Conservation (phyloP, 2,797 vertebrate genomes). For the Bufotes viridis region DNA sequence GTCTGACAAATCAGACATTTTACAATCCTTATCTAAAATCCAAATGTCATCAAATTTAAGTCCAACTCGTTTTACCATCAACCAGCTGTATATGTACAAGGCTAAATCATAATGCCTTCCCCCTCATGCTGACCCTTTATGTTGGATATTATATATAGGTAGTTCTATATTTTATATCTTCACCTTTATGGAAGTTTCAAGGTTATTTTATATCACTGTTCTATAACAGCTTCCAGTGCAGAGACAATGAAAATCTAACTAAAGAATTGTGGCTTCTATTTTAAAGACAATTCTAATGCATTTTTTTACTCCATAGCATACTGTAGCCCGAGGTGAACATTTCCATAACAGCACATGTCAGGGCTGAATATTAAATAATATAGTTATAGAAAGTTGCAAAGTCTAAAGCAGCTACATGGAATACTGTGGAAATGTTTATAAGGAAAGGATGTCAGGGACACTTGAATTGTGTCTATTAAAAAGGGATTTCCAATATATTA, state of each 20-base stretch:
- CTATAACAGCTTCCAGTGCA: not conserved
- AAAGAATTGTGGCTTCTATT: conserved; percentile 41
- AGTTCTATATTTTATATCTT: not conserved
- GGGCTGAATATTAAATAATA: conserved; percentile 53
- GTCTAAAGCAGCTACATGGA: not conserved
- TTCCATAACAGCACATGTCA: conserved; percentile 49
- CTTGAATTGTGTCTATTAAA: not conserved
- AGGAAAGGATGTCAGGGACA: not conserved
- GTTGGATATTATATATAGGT: not conserved
- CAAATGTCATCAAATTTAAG: too few species aligned
- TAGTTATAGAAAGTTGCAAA: conserved; percentile 31
- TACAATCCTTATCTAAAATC: too few species aligned
- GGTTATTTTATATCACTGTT: conserved; percentile 38
- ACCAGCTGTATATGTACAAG: not conserved
- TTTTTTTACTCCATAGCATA: conserved; percentile 51
- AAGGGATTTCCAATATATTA: not conserved
- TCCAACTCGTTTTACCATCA: too few species aligned
- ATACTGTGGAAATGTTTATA: not conserved
- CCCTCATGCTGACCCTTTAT: not conserved
- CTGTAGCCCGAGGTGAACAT: conserved; percentile 48
- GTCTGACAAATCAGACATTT: too few species aligned
- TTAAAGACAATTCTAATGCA: conserved; percentile 49
- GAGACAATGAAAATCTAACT: conserved; percentile 12
- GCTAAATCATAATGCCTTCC: not conserved
- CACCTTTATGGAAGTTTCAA: conserved; percentile 34